phyloP scores from a whole-genome alignment of 2,797 vertebrate genomes.

The Oreochromis grahami region DNA sequence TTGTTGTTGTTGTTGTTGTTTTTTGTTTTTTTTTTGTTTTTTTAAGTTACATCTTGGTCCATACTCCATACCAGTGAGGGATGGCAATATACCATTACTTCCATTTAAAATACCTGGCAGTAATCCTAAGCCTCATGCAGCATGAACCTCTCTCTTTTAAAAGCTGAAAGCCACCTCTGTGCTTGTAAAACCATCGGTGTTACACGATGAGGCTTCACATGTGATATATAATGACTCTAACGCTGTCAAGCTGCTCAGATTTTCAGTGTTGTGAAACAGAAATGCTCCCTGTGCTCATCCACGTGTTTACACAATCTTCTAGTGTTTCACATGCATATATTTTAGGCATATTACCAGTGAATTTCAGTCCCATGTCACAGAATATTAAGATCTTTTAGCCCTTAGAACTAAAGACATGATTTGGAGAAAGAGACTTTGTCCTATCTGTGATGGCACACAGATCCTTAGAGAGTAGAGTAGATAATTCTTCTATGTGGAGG shows the following conservation, averaged over 20 bases:
- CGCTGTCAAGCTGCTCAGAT: conserved; percentile 7
- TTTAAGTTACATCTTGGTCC: not conserved
- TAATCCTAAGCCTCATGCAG: conserved; percentile 29
- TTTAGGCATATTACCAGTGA: conserved; percentile 1
- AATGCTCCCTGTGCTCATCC: not conserved
- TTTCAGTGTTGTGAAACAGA: not conserved
- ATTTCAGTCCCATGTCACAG: not conserved
- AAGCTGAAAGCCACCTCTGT: conserved; percentile 34
- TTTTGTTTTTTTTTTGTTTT: not conserved
- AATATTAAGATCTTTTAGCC: conserved; percentile 2
- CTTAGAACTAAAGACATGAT: not conserved
- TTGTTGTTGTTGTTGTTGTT: not conserved
- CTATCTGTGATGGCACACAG: not conserved
- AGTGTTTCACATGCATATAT: conserved; percentile 18
- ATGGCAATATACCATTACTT: not conserved
- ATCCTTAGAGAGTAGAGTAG: not conserved
- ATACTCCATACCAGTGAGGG: not conserved
- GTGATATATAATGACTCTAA: not conserved
- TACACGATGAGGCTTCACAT: conserved; percentile 9
- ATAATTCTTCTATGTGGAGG: not conserved
- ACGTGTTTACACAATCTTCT: conserved; percentile 7
- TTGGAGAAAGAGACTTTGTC: not conserved
- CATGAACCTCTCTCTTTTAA: conserved; percentile 12
- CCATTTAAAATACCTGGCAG: not conserved
- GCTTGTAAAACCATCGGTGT: conserved; percentile 10